A percentile compares a stretch with the other conserved stretches of the same genome.
Conservation (phyloP, 2,113 vertebrate genomes). For the Salvelinus fontinalis region DNA sequence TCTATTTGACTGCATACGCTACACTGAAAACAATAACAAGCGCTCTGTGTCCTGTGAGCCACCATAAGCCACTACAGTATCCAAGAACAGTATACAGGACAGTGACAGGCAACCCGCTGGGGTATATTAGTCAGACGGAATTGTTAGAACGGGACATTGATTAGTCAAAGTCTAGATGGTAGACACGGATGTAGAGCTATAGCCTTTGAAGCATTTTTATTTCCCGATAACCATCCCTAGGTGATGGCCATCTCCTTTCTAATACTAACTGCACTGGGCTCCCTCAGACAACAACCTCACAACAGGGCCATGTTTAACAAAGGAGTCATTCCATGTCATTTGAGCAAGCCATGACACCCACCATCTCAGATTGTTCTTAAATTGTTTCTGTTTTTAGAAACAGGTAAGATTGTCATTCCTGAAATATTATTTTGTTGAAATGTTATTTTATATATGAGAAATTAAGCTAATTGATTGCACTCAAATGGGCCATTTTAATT, state of each 20-base stretch:
- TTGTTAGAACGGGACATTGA: slow-evolving; percentile 18
- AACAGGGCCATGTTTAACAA: slow-evolving; percentile 19
- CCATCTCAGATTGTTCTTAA: no score
- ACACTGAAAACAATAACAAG: no score
- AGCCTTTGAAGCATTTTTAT: not conserved
- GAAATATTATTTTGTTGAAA: no score
- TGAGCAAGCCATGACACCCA: no score
- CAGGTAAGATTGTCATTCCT: no score
- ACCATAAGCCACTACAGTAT: not conserved
- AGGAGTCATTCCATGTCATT: no score
- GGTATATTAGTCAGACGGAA: slow-evolving; percentile 4
- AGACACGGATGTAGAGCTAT: not conserved
- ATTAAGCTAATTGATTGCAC: no score
- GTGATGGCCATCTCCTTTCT: slow-evolving; percentile 27
- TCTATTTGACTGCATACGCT: no score
- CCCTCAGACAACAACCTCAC: not conserved
- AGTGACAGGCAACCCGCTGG: slow-evolving; percentile 8
- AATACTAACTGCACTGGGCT: slow-evolving; percentile 21
- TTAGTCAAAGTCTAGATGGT: not conserved
- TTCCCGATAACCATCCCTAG: not conserved
- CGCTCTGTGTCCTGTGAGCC: not conserved
- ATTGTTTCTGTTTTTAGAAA: not conserved
- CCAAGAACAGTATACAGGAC: not conserved
- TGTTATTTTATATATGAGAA: no score
- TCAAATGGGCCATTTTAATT: no score